phyloP scores from a whole-genome alignment of 1,140 invertebrate genomes.

The Pristionchus pacificus region DNA sequence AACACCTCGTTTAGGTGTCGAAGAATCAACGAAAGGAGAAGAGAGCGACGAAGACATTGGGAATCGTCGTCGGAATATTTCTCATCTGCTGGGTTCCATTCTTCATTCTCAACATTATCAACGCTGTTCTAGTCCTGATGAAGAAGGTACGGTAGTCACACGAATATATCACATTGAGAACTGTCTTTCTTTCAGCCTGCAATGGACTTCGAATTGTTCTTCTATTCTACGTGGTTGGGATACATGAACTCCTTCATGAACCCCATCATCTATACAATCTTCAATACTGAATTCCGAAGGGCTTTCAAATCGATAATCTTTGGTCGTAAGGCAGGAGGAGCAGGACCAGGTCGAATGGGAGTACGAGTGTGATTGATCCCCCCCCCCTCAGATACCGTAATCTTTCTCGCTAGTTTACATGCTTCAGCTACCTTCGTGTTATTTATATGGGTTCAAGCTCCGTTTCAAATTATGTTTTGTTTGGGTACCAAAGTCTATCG shows the following conservation, averaged over 20 bases:
- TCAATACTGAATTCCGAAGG: conserved; percentile 97
- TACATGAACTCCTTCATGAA: conserved; percentile 70
- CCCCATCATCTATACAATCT: conserved; percentile 97
- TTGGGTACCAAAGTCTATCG: too few species aligned
- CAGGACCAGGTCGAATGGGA: background rate
- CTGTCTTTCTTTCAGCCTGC: background rate
- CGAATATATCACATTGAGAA: too few species aligned
- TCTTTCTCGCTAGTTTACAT: too few species aligned
- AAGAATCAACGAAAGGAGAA: conserved; percentile 67
- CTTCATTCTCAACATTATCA: conserved; percentile 93
- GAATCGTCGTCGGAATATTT: conserved; percentile 94
- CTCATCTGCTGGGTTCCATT: conserved; percentile 98
- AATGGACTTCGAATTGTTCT: conserved; percentile 81
- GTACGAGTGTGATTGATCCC: background rate
- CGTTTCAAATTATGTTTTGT: too few species aligned
- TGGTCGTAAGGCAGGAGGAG: conserved; percentile 18
- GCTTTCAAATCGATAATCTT: conserved; percentile 71
- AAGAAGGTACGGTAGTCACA: conserved; percentile 67
- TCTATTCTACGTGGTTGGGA: conserved; percentile 59
- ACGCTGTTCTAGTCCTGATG: conserved; percentile 87
- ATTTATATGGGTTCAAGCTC: too few species aligned
- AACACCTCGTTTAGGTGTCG: conserved; percentile 45
- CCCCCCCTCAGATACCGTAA: too few species aligned
- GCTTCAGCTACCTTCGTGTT: too few species aligned
- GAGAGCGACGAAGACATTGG: conserved; percentile 97